A percentile compares a stretch with the other conserved stretches of the same genome.
Conservation (phyloP, 2,797 vertebrate genomes). For the Tolypeutes matacus region DNA sequence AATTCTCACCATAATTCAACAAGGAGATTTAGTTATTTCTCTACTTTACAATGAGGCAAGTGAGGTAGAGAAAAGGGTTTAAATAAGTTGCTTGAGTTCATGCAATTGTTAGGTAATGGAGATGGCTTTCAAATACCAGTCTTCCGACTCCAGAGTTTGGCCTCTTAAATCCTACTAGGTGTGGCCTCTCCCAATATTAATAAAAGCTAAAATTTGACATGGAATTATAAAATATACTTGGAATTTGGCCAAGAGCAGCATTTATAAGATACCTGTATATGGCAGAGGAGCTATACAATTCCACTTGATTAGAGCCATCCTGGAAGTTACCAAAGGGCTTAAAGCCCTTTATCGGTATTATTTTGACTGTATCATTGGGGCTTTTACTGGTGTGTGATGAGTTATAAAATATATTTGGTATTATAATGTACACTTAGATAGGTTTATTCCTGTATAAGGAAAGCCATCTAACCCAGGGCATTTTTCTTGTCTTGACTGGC, state of each 20-base stretch:
- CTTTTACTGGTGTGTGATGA: conserved; percentile 57
- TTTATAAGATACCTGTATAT: neutral
- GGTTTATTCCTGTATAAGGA: conserved; percentile 31
- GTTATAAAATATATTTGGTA: conserved; percentile 66
- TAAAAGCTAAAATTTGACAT: no score
- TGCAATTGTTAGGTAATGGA: no score
- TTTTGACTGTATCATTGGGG: neutral
- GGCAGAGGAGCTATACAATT: conserved; percentile 55
- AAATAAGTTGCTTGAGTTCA: no score
- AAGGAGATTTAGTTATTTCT: no score
- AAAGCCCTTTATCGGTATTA: conserved; percentile 24
- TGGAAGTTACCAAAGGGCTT: conserved; percentile 33
- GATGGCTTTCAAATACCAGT: no score
- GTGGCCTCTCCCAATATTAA: no score
- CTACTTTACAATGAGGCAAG: no score
- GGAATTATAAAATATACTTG: neutral
- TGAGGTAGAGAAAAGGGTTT: no score
- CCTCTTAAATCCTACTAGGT: no score
- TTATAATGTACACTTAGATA: neutral
- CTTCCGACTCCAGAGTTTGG: no score
- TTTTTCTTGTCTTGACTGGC: conserved; percentile 18
- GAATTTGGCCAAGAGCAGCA: conserved; percentile 62
- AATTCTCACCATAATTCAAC: no score
- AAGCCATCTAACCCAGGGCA: neutral
- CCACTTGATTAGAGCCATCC: conserved; percentile 50